Evolutionary conservation across 2,113 vertebrate species (phyloP).

Genomic region (Eurypyga helias): DNA sequence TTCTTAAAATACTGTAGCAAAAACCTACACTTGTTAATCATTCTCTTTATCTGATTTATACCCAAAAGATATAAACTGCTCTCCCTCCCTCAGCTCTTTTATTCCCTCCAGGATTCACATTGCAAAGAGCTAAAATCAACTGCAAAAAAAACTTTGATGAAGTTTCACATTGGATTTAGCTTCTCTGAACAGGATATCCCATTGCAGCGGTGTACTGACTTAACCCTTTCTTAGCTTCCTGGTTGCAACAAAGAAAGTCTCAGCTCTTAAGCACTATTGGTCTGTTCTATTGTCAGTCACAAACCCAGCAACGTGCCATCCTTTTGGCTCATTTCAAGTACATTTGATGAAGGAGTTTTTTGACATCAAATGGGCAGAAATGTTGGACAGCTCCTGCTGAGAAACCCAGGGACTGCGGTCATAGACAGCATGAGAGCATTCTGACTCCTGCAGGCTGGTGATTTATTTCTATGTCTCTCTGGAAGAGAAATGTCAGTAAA

Average conservation of each 20-base stretch:
- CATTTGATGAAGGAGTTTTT: background rate
- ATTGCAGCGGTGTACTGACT: background rate
- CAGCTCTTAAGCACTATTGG: background rate
- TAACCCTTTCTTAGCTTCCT: background rate
- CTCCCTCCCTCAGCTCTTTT: background rate
- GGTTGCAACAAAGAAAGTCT: background rate
- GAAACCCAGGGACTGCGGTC: background rate
- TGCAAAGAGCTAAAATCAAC: background rate
- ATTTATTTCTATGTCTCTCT: conserved; percentile 14
- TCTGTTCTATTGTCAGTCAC: background rate
- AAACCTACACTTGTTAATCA: conserved; percentile 9
- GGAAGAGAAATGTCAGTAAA: conserved; percentile 57
- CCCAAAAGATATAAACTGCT: background rate
- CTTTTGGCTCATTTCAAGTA: background rate
- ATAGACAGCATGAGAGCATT: background rate
- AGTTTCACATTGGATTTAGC: background rate
- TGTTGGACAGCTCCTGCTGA: background rate
- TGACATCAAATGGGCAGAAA: background rate
- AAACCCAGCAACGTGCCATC: background rate
- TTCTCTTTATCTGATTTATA: conserved; percentile 8
- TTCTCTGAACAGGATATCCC: background rate
- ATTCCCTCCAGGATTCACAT: background rate
- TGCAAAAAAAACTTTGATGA: background rate
- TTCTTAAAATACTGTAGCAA: conserved; percentile 36
- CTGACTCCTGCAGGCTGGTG: background rate